Evolutionary conservation across 2,888 invertebrate species (phyloP), one percentile per base, ranked within the genome.

Genomic region (Lepidonotus clava): DNA sequence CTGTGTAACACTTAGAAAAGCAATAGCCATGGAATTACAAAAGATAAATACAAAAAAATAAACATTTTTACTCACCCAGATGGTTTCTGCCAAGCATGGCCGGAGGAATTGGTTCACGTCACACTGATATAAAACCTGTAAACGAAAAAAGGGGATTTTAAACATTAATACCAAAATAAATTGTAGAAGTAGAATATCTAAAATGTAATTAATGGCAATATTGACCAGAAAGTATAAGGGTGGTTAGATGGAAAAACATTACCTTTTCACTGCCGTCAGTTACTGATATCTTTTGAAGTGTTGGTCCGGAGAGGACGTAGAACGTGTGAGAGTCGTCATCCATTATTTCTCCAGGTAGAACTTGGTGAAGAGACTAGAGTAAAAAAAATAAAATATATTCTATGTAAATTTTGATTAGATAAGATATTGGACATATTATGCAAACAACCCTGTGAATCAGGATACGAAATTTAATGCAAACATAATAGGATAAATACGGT

Each of bases 211-310:
- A 66, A 32, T 66, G 24, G 46, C 18, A 18, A 18, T 46, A 46
- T 46, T 46, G 46, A 46, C n/a, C n/a, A n/a, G n/a, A n/a, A n/a
- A n/a, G n/a, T n/a, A n/a, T n/a, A n/a, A n/a, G n/a, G n/a, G n/a
- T n/a, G n/a, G n/a, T n/a, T n/a, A 46, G 8, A 18, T 46, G 18
- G 46, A 8, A 11, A 46, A 46, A 14, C 36, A 61, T 28, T 77
- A 94, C 94, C 91, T 91, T 96, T 92, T 97, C 97, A n/a, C 95
- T 93, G 90, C 96, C 96, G 24, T 95, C 95, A 38, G 95, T 94
- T 85, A 97, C 95, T 83, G 95, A 95, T 98, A 98, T 98, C 92
- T 97, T 96, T 94, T 98, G 98, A 87, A 98, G 95, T 89, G 96
- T 96, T 61, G 96, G 96, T 84, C 97, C 97, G 21, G 97, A 96